phyloP scores from a whole-genome alignment of 2,888 invertebrate species.

The Drosophila nr. medialis region DNA sequence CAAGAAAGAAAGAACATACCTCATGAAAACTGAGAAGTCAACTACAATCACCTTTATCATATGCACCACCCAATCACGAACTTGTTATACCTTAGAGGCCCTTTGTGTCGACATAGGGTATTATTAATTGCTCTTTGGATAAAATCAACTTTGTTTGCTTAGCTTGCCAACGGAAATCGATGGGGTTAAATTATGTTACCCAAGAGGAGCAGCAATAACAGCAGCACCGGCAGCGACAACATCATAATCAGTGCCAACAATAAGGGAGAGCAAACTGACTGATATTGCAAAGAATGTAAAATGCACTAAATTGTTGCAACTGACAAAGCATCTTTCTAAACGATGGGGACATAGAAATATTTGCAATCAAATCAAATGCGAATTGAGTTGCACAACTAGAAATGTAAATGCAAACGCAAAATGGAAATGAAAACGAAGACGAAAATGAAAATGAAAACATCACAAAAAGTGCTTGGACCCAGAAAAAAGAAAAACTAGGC shows the following conservation, averaged over 20 bases:
- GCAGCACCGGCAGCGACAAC: conserved; percentile 22
- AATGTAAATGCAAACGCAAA: conserved; percentile 51
- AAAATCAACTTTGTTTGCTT: conserved; percentile 62
- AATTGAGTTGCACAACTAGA: conserved; percentile 68
- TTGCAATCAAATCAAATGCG: conserved; percentile 75
- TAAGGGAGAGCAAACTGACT: conserved; percentile 25
- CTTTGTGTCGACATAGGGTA: background rate
- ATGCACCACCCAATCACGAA: background rate
- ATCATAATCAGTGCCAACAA: conserved; percentile 16
- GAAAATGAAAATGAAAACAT: conserved; percentile 57
- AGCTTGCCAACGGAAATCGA: conserved; percentile 35
- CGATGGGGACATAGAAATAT: conserved; percentile 31
- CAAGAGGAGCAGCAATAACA: conserved; percentile 28
- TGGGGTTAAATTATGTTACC: conserved; percentile 54
- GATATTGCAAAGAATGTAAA: conserved; percentile 72
- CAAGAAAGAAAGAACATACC: too few species aligned
- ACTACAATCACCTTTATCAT: background rate
- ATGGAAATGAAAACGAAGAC: conserved; percentile 32
- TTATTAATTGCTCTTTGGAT: conserved; percentile 63
- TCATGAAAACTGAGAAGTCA: background rate
- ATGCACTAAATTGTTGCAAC: conserved; percentile 68
- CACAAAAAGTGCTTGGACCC: conserved; percentile 36
- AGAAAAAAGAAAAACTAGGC: conserved; percentile 27
- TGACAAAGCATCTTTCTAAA: conserved; percentile 37
- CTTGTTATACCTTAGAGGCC: background rate